A percentile compares a stretch with the other conserved stretches of the same genome.
These are phyloP conservation scores for Pachyramphus minor DNA, from an alignment of 2,113 vertebrate species.

Conservation along the genomic window DNA sequence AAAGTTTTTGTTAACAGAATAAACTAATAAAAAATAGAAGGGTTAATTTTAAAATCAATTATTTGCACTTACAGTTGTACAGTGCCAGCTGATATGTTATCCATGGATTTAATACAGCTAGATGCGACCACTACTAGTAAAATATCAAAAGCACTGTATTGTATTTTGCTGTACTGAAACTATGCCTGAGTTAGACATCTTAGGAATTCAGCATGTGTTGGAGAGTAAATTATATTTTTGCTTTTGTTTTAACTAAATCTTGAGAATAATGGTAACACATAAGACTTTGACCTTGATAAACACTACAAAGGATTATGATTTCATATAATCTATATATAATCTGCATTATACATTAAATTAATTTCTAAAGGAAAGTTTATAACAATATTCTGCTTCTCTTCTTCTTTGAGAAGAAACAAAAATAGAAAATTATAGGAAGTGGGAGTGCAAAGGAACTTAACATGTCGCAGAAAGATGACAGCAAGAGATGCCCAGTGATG, in stretches of 20 bases:
- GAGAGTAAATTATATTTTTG: background rate
- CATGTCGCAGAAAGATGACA: background rate
- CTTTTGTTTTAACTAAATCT: background rate
- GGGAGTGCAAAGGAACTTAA: background rate
- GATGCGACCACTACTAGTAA: background rate
- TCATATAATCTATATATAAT: background rate
- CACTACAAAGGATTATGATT: background rate
- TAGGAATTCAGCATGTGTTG: background rate
- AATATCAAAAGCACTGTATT: background rate
- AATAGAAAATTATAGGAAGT: background rate
- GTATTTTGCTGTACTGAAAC: background rate
- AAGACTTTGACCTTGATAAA: background rate
- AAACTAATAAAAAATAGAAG: background rate
- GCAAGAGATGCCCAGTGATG: background rate
- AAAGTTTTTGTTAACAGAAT: background rate
- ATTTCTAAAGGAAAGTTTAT: background rate
- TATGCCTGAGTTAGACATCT: background rate
- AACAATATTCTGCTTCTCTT: background rate
- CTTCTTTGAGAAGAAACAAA: background rate
- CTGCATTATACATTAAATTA: background rate
- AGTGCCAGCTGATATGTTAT: background rate
- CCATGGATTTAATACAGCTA: background rate
- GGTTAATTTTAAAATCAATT: background rate
- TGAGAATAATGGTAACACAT: background rate
- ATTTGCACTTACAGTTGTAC: background rate